Base-by-base conservation (phyloP, 2,888 invertebrate genomes). In the Trissolcus japonicus region DNA sequence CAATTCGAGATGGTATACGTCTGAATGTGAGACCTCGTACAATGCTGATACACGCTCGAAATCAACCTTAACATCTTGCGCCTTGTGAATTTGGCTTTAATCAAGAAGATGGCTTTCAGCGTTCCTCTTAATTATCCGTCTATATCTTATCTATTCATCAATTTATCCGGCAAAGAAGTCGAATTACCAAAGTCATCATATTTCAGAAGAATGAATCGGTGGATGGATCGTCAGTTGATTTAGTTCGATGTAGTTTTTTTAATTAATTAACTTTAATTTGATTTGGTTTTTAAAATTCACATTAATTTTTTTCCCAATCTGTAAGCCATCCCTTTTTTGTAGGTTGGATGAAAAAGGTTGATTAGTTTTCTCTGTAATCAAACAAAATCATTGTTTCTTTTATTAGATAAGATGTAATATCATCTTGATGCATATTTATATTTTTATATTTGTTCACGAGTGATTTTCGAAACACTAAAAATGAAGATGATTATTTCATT, bases 1-100 rank as follows among this genome's bases (percentile, higher is more conserved):
- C 82, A 83, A 84, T 84, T 85, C 84, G 82, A 83, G 84, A 80
- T 77, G 80, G 80, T 76, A 80, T 75, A 78, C 35, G 35, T 82
- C 80, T 83, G 82, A 84, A 83, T 84, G 82, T 80, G 82, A 80
- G 81, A 79, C 80, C 69, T 69, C 46, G 19, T 60, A 69, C 57
- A 78, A 78, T 77, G 73, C 77, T 62, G 77, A 73, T 73, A 78
- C 73, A 69, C 62, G 53, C 71, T 74, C 71, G 43, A 71, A 75
- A 65, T 74, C 74, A 53, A 59, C 50, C 56, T 65, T 51, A 78
- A 66, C 69, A 59, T 59, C 71, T 73, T 62, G 48, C 40, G 53
- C 40, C 61, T 57, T 60, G 66, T 66, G 55, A 65, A 66, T 55
- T 14, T 40, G 51, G 60, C 56, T 74, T 74, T 74, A 67, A 76